Conservation (phyloP, 2,113 vertebrate species). For the Myxocyprinus asiaticus region DNA sequence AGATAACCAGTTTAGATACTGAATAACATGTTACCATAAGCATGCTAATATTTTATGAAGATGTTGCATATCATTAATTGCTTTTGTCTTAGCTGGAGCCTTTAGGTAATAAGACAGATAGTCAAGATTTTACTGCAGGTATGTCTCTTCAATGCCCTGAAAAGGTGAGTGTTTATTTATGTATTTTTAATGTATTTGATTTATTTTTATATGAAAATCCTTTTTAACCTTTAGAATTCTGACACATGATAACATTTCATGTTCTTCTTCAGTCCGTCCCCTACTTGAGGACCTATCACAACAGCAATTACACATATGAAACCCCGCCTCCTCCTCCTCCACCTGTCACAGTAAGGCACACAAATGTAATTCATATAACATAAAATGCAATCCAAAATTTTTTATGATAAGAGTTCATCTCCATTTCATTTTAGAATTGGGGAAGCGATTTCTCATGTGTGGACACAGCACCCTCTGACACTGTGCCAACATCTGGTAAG, state of each 20-base stretch:
- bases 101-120: constrained; percentile 78
- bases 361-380: too few species aligned
- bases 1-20: too few species aligned
- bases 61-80: neutral
- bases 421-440: constrained; percentile 78
- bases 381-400: neutral
- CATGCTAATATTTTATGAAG: too few species aligned
- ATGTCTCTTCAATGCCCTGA: constrained; percentile 80
- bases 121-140: constrained; percentile 69
- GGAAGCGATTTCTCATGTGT: constrained; percentile 85
- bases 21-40: too few species aligned
- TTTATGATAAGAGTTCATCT: too few species aligned
- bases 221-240: neutral
- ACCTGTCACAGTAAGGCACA: constrained; percentile 70
- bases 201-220: too few species aligned
- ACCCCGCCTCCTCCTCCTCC: constrained; percentile 64
- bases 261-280: constrained; percentile 70
- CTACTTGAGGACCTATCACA: constrained; percentile 81
- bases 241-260: constrained; percentile 11
- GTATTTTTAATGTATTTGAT: too few species aligned
- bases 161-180: constrained; percentile 71
- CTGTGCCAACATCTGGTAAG: constrained; percentile 84
- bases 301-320: constrained; percentile 78
- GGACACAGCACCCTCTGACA: constrained; percentile 66
- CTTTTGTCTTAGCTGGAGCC: constrained; percentile 79